A percentile compares a stretch with the other conserved stretches of the same genome.
These are phyloP conservation scores for Echinometra lucunter DNA, from an alignment of 53 echinoderm and acorn worm genomes.

Conservation along the genomic window DNA sequence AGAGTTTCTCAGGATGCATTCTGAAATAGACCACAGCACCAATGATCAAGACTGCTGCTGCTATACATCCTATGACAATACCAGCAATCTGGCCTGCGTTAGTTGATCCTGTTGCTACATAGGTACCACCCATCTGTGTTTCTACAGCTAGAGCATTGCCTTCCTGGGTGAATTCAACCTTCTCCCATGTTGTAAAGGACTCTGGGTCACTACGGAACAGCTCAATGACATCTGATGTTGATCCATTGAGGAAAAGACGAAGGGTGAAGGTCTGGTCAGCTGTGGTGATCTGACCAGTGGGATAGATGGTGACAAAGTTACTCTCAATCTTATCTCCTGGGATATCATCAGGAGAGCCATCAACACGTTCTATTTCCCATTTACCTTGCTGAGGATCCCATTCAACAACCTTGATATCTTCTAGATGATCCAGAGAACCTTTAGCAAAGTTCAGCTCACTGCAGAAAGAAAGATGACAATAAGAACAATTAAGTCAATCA, in stretches of 20 bases:
- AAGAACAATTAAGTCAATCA: background rate
- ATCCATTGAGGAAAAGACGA: slow-evolving; percentile 71
- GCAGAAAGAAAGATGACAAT: background rate
- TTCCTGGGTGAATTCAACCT: slow-evolving; percentile 70
- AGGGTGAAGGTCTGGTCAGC: slow-evolving; percentile 76
- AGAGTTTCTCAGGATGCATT: slow-evolving; percentile 79
- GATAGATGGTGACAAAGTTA: slow-evolving; percentile 85
- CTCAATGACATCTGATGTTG: slow-evolving; percentile 74
- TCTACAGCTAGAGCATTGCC: slow-evolving; percentile 75
- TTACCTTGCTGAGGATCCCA: slow-evolving; percentile 83
- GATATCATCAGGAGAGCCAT: slow-evolving; percentile 72
- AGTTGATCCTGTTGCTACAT: slow-evolving; percentile 76
- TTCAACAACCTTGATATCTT: slow-evolving; percentile 88
- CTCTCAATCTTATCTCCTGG: slow-evolving; percentile 88
- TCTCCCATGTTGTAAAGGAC: slow-evolving; percentile 83
- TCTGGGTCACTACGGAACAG: slow-evolving; percentile 87
- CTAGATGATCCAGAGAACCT: slow-evolving; percentile 84
- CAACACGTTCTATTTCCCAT: slow-evolving; percentile 70
- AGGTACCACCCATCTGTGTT: slow-evolving; percentile 80
- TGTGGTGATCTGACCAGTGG: slow-evolving; percentile 79
- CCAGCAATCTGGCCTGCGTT: slow-evolving; percentile 84
- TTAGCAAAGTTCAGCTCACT: slow-evolving; percentile 79
- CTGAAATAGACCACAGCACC: slow-evolving; percentile 85
- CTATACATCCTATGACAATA: slow-evolving; percentile 78
- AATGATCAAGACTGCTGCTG: slow-evolving; percentile 75